These are phyloP conservation scores for Aphelinus atriplicis DNA, from an alignment of 1,140 invertebrate species.

Conservation along the genomic window DNA sequence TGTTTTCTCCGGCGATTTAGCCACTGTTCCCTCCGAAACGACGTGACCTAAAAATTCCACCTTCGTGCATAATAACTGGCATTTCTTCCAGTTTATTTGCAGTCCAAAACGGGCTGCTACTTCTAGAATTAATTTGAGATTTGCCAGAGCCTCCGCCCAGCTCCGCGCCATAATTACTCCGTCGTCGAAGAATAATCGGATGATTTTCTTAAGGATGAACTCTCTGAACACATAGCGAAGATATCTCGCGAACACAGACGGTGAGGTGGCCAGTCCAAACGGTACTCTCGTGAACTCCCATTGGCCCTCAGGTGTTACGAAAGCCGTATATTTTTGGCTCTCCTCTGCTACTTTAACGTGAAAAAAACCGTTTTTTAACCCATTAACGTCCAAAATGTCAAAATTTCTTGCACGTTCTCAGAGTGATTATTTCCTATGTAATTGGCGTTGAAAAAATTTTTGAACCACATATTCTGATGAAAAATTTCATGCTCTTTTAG, in stretches of 20 bases:
- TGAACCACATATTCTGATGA: no score
- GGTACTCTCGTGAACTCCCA: constrained; percentile 34
- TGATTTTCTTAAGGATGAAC: not conserved
- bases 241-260: constrained; percentile 23
- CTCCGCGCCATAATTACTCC: not conserved
- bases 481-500: no score
- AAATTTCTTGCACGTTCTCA: no score
- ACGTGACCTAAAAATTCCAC: constrained; percentile 22
- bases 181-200: constrained; percentile 1
- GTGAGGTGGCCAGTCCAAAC: constrained; percentile 34
- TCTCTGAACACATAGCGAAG: constrained; percentile 15
- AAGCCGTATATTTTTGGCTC: constrained; percentile 32
- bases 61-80: constrained; percentile 15
- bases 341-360: constrained; percentile 33
- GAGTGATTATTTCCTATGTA: no score
- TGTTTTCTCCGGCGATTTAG: constrained; percentile 43
- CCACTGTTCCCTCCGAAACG: not conserved
- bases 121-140: not conserved
- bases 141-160: not conserved
- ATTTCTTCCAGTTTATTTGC: constrained; percentile 26
- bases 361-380: constrained; percentile 36
- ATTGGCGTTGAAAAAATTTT: no score
- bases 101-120: not conserved
- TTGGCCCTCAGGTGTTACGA: constrained; percentile 14
- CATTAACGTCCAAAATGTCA: no score